Evolutionary conservation across 37 sponge, comb jelly and placozoan species (phyloP), one percentile per base, ranked within the genome.

Genomic region (Tethya wilhelma): DNA sequence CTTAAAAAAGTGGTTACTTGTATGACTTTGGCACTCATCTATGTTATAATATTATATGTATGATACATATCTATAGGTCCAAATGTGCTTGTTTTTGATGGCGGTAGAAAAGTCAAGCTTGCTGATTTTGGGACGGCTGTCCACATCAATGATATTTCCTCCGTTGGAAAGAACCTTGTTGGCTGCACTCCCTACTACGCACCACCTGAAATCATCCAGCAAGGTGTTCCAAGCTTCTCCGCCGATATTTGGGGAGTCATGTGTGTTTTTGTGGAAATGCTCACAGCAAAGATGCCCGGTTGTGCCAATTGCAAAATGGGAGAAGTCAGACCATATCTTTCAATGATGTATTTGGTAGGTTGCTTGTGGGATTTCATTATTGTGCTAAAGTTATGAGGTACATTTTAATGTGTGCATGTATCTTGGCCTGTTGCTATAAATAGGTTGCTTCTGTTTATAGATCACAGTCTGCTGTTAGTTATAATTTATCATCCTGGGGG

Each of bases 71-170:
- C 23, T 33, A 14, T 58, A 83, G 84, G 62, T 67, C 36, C 26
- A 11, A 83, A 83, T 75, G 59, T 83, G 2, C 37, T 83, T 9
- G 75, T 83, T 5, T 73, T 74, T 34, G 58, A 83, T 29, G 75
- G 65, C 38, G 84, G 84, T 38, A 37, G 76, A 0, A 74, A 19
- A 23, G 84, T 83, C 11, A 83, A 83, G 38, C 68, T 83, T 2
- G 37, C 76, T 28, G 84, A 83, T 31, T 83, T 83, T 74, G 84
- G 84, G 9, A 83, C 45, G 29, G 84, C 84, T 8, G 57, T 62
- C 17, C 56, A 60, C 26, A 2, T 83, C 0, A 68, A 65, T 5
- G 82, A 70, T 29, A 53, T 74, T 19, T n/a, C 63, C 9, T 38
- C 57, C 5, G 4, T 37, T n/a, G n/a, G n/a, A n/a, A 7, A 23